phyloP scores from a whole-genome alignment of 2,113 vertebrate genomes.

The Thryonomys swinderianus region DNA sequence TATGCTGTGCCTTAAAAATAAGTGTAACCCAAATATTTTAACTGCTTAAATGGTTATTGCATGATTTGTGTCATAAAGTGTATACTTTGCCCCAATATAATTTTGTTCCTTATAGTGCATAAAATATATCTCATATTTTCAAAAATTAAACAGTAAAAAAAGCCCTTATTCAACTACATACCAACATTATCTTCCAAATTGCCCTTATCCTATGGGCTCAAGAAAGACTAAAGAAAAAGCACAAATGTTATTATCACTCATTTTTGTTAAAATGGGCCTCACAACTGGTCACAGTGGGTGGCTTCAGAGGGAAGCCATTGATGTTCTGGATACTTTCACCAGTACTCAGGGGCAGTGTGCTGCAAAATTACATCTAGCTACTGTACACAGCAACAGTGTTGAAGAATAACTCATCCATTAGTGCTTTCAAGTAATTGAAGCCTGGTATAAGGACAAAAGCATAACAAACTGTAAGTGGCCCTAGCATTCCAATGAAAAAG shows the following conservation, averaged over 20 bases:
- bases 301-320: neutral
- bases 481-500: neutral
- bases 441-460: neutral
- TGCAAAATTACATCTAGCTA: neutral
- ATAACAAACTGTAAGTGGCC: constrained; percentile 10
- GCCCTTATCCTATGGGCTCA: neutral
- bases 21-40: neutral
- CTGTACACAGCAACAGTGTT: neutral
- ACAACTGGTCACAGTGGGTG: too few species aligned
- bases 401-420: constrained; percentile 1
- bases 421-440: neutral
- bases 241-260: neutral
- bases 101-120: neutral
- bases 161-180: neutral
- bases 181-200: neutral
- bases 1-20: neutral
- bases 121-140: neutral
- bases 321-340: neutral
- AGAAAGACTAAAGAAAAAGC: neutral
- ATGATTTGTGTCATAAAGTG: neutral
- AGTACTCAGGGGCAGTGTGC: neutral
- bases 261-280: neutral
- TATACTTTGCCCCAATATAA: neutral
- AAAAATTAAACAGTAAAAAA: neutral
- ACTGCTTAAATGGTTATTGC: neutral